phyloP scores from a whole-genome alignment of 2,888 invertebrate species.

The Exephanes ischioxanthus region DNA sequence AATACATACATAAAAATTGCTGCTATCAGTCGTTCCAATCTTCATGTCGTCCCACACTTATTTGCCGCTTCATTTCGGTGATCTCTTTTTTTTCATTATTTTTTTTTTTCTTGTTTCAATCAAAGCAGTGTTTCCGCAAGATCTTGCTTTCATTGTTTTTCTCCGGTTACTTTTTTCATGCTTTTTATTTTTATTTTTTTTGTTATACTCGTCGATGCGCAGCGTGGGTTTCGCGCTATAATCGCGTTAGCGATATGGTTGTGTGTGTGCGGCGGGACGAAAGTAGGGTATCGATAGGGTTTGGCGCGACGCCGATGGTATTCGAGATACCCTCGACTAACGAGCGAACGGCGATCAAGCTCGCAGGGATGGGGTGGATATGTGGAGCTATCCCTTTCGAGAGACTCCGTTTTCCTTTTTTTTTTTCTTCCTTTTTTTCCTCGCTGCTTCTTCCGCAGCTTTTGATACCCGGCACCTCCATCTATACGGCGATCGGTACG shows the following conservation, averaged over 20 bases:
- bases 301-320: constrained; percentile 63
- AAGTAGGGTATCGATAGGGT: constrained; percentile 20
- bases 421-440: background rate
- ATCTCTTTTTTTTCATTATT: background rate
- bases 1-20: background rate
- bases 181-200: background rate
- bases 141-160: constrained; percentile 2
- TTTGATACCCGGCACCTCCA: constrained; percentile 16
- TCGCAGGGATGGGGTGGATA: constrained; percentile 6
- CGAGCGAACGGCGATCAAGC: constrained; percentile 57
- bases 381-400: constrained; percentile 10
- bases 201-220: constrained; percentile 23
- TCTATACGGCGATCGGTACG: constrained; percentile 21
- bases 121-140: constrained; percentile 7
- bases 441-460: constrained; percentile 5
- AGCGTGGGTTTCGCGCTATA: constrained; percentile 31
- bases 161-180: background rate
- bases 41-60: background rate
- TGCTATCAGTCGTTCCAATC: background rate
- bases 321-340: constrained; percentile 58
- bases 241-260: constrained; percentile 51
- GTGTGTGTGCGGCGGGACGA: constrained; percentile 15
- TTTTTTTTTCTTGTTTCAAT: background rate
- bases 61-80: background rate
- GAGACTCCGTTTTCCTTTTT: constrained; percentile 16